Percentiles rank a stretch among this genome's conserved stretches.
Evolutionary conservation across 2,113 vertebrate species (phyloP).

Genomic region (Alligator sinensis): DNA sequence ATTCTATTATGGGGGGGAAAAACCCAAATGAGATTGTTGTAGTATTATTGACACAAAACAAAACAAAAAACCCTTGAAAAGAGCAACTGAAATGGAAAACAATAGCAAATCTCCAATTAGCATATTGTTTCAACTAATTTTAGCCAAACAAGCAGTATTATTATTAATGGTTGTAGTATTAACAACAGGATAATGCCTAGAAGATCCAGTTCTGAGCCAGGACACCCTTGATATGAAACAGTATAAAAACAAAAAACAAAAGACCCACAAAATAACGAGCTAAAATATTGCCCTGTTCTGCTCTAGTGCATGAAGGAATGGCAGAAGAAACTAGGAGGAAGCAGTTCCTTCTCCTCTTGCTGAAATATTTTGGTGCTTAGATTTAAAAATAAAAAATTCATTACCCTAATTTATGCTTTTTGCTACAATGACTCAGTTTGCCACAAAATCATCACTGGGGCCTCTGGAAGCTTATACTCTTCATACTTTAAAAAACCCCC

Average conservation of each 20-base stretch:
- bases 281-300: background rate
- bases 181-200: background rate
- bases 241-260: background rate
- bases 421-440: too few relatives aligned
- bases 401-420: too few relatives aligned
- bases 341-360: background rate
- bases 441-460: background rate
- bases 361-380: background rate
- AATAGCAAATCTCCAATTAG: background rate
- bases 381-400: too few relatives aligned
- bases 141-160: background rate
- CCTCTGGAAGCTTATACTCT: background rate
- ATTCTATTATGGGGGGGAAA: too few relatives aligned
- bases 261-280: background rate
- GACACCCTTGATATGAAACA: background rate
- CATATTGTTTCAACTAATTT: conserved; percentile 13
- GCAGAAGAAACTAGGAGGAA: background rate
- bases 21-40: too few relatives aligned
- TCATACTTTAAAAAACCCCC: background rate
- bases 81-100: background rate
- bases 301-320: background rate
- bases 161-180: background rate
- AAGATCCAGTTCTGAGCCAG: background rate
- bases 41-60: too few relatives aligned
- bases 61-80: too few relatives aligned